Conservation (phyloP, 2,113 vertebrate genomes). For the Perca fluviatilis region DNA sequence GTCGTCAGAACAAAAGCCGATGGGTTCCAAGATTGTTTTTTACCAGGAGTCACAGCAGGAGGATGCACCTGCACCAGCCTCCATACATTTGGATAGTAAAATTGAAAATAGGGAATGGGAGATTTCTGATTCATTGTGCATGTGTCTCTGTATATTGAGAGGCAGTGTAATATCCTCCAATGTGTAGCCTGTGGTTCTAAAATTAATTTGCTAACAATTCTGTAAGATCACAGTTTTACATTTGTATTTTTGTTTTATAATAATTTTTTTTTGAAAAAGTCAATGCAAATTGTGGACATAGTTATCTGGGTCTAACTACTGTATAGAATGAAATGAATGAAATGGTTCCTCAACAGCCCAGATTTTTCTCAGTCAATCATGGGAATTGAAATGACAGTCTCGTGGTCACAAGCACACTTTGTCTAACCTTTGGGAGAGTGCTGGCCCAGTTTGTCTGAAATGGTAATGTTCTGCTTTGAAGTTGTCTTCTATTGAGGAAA, state of each 20-base stretch:
- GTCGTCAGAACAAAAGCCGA: too few relatives aligned
- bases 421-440: slow-evolving; percentile 52
- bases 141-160: not conserved
- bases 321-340: not conserved
- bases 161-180: not conserved
- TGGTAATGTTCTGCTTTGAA: slow-evolving; percentile 53
- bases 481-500: not conserved
- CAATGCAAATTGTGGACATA: too few relatives aligned
- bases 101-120: not conserved
- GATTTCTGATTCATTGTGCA: not conserved
- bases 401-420: slow-evolving; percentile 20
- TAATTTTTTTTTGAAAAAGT: not conserved
- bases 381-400: slow-evolving; percentile 29
- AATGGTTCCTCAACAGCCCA: not conserved
- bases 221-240: not conserved
- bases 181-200: not conserved
- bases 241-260: not conserved
- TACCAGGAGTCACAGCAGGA: not conserved
- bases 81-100: not conserved
- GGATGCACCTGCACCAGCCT: not conserved
- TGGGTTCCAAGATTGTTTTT: too few relatives aligned
- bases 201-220: not conserved
- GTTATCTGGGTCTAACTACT: too few relatives aligned
- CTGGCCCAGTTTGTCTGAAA: slow-evolving; percentile 55
- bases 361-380: not conserved